Evolutionary conservation across 2,888 invertebrate genomes (phyloP).

Genomic region (Rhagonycha lutea): DNA sequence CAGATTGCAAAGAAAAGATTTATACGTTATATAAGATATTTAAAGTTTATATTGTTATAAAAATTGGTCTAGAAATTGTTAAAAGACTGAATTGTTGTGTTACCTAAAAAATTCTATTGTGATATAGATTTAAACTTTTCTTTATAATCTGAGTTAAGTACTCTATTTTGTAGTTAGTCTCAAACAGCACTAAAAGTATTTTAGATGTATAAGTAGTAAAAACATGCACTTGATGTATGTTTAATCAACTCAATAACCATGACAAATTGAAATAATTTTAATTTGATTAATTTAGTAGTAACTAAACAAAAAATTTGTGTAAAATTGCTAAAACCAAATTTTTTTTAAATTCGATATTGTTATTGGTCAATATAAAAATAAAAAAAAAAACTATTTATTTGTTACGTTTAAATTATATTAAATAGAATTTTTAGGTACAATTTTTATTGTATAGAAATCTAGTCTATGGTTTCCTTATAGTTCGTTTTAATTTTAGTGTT

Average conservation of each 20-base stretch:
- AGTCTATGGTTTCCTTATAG: not conserved
- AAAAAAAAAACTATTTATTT: not conserved
- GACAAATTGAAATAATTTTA: constrained; percentile 8
- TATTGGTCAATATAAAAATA: not conserved
- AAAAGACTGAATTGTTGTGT: constrained; percentile 25
- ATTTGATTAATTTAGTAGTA: not conserved
- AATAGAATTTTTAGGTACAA: not conserved
- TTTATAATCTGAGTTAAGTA: constrained; percentile 3
- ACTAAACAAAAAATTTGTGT: not conserved
- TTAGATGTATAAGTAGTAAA: constrained; percentile 14
- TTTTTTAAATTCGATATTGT: not conserved
- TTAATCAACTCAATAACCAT: constrained; percentile 4
- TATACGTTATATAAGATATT: constrained; percentile 1
- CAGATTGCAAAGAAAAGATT: constrained; percentile 6
- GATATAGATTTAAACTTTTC: constrained; percentile 6
- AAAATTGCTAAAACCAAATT: not conserved
- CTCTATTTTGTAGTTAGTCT: constrained; percentile 11
- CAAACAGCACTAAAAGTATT: constrained; percentile 17
- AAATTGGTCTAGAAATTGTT: constrained; percentile 13
- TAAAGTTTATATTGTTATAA: constrained; percentile 5
- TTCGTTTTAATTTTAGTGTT: constrained; percentile 1
- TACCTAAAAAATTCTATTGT: constrained; percentile 10
- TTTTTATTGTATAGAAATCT: not conserved
- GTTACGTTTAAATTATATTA: not conserved
- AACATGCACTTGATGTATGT: not conserved